Conservation (phyloP, 2,888 invertebrate species). For the Anthrax anthrax region DNA sequence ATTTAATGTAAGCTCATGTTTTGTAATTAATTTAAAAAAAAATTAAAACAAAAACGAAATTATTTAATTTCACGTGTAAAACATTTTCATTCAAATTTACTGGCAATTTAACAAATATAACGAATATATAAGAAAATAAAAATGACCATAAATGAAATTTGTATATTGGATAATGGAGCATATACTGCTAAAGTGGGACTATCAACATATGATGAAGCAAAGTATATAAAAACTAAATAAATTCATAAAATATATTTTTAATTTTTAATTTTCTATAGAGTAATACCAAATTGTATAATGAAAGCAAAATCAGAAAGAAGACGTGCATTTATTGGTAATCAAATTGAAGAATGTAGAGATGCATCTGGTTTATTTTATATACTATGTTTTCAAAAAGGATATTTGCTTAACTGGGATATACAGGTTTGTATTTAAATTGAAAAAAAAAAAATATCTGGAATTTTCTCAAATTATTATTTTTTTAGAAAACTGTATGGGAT, state of each 20-base stretch:
- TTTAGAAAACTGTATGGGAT: constrained; percentile 88
- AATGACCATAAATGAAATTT: neutral
- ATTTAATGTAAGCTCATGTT: too few species aligned
- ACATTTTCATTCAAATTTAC: too few species aligned
- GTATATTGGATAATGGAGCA: constrained; percentile 80
- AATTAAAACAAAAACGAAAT: too few species aligned
- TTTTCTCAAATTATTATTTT: neutral
- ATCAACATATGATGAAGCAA: constrained; percentile 50
- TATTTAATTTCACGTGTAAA: too few species aligned
- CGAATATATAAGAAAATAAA: neutral
- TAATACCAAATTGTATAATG: constrained; percentile 90
- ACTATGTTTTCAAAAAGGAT: constrained; percentile 88
- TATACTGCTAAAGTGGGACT: constrained; percentile 76
- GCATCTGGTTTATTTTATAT: constrained; percentile 89
- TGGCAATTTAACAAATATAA: too few species aligned
- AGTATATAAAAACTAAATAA: constrained; percentile 39
- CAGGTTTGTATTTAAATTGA: constrained; percentile 29
- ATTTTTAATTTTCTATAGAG: constrained; percentile 26
- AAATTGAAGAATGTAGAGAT: constrained; percentile 93
- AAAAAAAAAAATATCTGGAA: neutral
- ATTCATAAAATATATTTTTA: constrained; percentile 2
- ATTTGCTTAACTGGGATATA: constrained; percentile 89
- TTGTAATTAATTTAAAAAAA: too few species aligned
- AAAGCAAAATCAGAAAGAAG: constrained; percentile 95
- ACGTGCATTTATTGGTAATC: constrained; percentile 82